Base-by-base conservation (phyloP, 2,888 invertebrate genomes). In the Blomia tropicalis region DNA sequence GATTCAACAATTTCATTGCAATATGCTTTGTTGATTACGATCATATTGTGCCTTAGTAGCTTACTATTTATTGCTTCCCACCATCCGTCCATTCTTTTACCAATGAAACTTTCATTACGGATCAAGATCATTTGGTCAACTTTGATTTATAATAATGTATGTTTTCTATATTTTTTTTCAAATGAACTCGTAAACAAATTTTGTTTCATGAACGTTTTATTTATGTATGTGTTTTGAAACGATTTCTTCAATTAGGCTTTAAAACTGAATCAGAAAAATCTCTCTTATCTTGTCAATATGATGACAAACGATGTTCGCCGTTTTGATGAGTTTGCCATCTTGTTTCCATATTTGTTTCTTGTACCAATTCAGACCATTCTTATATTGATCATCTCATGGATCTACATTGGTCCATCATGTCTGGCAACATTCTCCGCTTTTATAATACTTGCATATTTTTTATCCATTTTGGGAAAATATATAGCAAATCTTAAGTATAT, bases 241-340 rank as follows among this genome's bases (percentile, higher is more conserved):
- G n/a, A n/a, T n/a, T n/a, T n/a, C n/a, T 36, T 36, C 17, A 36
- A 11, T 31, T 14, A 61, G 61, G 58, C 58, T 23, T 83, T 67
- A 22, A 56, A 54, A 14, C 44, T 67, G 17, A 84, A 84, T 5
- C 83, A 88, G 72, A 89, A 90, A 0, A 84, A 89, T 0, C 83
- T 85, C 0, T 93, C 92, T 0, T 88, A 92, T 74, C 82, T 93
- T 63, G 88, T 93, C 31, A 93, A 93, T 73, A 79, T 93, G n/a
- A 77, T 96, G 64, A 90, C 92, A 1, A 95, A 93, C 72, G 95
- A 96, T 74, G 87, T 93, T 66, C 86, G 85, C 70, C 80, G 85
- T 58, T 90, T 95, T 73, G 95, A 95, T 73, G 72, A 72, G 23
- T 54, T 64, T 27, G 19, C 43, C 7, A 29, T 63, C 22, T 23